Evolutionary conservation across 2,113 vertebrate genomes (phyloP).

Genomic region (Illadopsis cleaveri): DNA sequence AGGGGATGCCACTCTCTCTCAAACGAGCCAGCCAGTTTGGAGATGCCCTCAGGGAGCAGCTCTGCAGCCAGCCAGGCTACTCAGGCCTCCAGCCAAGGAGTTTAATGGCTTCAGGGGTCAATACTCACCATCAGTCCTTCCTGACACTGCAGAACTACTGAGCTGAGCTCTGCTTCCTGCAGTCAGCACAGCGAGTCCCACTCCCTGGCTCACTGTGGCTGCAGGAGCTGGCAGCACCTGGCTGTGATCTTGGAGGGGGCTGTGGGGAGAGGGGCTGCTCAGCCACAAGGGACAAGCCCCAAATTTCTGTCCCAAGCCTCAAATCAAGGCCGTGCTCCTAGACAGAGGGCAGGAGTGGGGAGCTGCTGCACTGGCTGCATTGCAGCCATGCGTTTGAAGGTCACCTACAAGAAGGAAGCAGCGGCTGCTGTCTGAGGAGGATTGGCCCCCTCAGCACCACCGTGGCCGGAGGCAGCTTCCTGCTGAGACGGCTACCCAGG

Average conservation of each 20-base stretch:
- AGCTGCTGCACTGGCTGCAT: not conserved
- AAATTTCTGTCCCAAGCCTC: not conserved
- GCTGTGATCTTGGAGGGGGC: rapidly evolving
- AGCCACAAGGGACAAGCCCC: not conserved
- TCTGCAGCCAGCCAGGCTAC: not conserved
- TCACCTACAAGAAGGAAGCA: not conserved
- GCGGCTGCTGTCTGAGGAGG: not conserved
- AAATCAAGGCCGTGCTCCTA: rapidly evolving
- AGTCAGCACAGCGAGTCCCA: not conserved
- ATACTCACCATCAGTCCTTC: not conserved
- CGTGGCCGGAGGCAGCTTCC: rapidly evolving
- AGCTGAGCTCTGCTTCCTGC: not conserved
- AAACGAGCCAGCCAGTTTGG: not conserved
- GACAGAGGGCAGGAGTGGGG: not conserved
- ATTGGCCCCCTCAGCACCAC: not conserved
- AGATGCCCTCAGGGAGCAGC: not conserved
- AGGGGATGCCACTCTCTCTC: not conserved
- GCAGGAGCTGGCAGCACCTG: not conserved
- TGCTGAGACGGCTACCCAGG: rapidly evolving
- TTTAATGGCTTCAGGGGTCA: not conserved
- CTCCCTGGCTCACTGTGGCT: rapidly evolving
- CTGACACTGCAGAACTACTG: not conserved
- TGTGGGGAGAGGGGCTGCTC: not conserved
- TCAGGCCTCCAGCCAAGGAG: not conserved
- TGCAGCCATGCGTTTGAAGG: not conserved